phyloP scores from a whole-genome alignment of 2,797 vertebrate species.

The Artibeus jamaicensis region DNA sequence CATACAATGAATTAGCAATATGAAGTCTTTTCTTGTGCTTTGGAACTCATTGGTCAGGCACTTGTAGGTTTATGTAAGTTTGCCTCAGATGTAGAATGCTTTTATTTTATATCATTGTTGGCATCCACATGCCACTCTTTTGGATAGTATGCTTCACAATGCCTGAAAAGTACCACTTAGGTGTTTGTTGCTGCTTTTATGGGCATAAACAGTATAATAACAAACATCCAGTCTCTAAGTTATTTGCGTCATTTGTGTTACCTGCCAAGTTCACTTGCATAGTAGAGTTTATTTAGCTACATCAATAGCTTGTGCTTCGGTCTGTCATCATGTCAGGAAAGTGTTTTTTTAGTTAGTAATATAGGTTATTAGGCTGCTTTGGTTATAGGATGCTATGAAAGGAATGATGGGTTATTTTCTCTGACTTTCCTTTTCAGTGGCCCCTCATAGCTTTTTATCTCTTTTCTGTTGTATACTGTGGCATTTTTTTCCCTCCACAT shows the following conservation, averaged over 20 bases:
- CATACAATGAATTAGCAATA: neutral
- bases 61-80: neutral
- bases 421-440: neutral
- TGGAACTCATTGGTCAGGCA: neutral
- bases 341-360: neutral
- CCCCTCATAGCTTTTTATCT: neutral
- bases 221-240: neutral
- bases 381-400: neutral
- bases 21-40: neutral
- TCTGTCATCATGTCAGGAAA: neutral
- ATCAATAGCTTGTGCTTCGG: neutral
- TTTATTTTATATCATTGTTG: neutral
- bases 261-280: neutral
- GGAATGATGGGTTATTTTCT: neutral
- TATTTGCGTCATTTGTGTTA: neutral
- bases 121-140: neutral
- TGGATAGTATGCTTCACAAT: neutral
- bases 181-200: neutral
- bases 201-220: neutral
- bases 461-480: neutral
- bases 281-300: neutral
- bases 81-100: neutral
- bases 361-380: neutral
- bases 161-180: neutral
- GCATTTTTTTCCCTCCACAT: neutral